These are phyloP conservation scores for Naja naja DNA, from an alignment of 2,113 vertebrate species.

Conservation along the genomic window DNA sequence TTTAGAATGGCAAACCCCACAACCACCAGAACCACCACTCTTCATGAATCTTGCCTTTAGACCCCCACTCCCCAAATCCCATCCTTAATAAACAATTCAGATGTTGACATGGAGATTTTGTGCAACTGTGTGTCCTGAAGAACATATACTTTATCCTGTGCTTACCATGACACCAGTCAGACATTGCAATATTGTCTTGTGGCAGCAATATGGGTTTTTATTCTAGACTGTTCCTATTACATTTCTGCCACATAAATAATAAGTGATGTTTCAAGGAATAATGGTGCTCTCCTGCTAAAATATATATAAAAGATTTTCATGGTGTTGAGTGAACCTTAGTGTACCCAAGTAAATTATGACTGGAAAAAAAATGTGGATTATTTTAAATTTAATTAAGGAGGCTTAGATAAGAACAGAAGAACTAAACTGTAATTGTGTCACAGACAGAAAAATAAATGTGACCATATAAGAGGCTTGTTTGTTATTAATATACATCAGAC, in stretches of 20 bases:
- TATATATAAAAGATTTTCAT: not conserved
- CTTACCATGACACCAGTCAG: slow-evolving; percentile 14
- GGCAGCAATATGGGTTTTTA: slow-evolving; percentile 33
- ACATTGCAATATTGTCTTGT: slow-evolving; percentile 11
- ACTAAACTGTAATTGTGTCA: not conserved
- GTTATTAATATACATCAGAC: not conserved
- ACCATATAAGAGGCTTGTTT: not conserved
- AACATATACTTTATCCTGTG: slow-evolving; percentile 1
- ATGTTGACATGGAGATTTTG: slow-evolving; percentile 22
- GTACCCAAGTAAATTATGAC: not conserved
- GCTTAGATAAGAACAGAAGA: not conserved
- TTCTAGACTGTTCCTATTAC: slow-evolving; percentile 8
- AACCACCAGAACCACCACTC: not conserved
- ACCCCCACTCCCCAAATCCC: not conserved
- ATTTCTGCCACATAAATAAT: slow-evolving; percentile 46
- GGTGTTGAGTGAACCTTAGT: not conserved
- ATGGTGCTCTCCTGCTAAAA: not conserved
- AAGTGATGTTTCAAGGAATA: not conserved
- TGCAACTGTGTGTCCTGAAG: slow-evolving; percentile 24
- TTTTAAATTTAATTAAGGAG: not conserved
- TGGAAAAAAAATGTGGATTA: not conserved
- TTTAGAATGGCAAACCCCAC: slow-evolving; percentile 14
- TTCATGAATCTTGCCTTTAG: slow-evolving; percentile 12
- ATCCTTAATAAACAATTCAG: slow-evolving; percentile 17
- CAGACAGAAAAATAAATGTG: not conserved